A percentile compares a stretch with the other conserved stretches of the same genome.
Conservation (phyloP, 2,797 vertebrate species). For the Catostomus latipinnis region DNA sequence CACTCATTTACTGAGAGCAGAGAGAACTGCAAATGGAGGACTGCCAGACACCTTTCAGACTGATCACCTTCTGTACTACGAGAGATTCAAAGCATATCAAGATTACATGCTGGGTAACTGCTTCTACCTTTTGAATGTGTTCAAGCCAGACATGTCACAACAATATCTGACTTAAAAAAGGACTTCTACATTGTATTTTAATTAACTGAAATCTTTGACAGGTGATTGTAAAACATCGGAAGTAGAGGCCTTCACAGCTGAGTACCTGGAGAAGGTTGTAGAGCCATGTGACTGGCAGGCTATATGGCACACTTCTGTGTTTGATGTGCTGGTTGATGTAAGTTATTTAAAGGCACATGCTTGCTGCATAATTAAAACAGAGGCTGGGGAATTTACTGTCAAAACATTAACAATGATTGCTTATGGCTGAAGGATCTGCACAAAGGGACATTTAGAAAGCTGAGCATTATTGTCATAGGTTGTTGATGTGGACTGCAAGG, state of each 20-base stretch:
- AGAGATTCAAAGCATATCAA: conserved; percentile 91
- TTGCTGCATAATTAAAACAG: not conserved
- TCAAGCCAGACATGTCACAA: not conserved
- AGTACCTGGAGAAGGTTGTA: conserved; percentile 92
- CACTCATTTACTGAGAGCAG: conserved; percentile 75
- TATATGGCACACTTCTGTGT: conserved; percentile 87
- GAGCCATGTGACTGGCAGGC: conserved; percentile 91
- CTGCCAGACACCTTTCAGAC: conserved; percentile 90
- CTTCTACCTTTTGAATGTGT: not conserved
- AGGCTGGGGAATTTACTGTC: too few relatives aligned
- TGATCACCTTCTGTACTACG: conserved; percentile 87
- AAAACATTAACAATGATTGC: not conserved
- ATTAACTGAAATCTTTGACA: conserved; percentile 56
- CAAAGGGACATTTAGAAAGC: not conserved
- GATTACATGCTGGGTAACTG: conserved; percentile 91
- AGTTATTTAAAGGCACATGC: conserved; percentile 43
- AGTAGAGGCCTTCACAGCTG: conserved; percentile 86
- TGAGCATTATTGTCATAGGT: conserved; percentile 75
- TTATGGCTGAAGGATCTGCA: not conserved
- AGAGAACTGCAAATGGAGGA: conserved; percentile 66
- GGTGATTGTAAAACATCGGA: conserved; percentile 96
- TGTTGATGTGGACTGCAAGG: conserved; percentile 78
- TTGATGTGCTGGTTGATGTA: conserved; percentile 91
- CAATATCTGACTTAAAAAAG: not conserved
- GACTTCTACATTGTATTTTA: not conserved